Base-by-base conservation (phyloP, 1,140 invertebrate species). In the Aphelenchoides besseyi region DNA sequence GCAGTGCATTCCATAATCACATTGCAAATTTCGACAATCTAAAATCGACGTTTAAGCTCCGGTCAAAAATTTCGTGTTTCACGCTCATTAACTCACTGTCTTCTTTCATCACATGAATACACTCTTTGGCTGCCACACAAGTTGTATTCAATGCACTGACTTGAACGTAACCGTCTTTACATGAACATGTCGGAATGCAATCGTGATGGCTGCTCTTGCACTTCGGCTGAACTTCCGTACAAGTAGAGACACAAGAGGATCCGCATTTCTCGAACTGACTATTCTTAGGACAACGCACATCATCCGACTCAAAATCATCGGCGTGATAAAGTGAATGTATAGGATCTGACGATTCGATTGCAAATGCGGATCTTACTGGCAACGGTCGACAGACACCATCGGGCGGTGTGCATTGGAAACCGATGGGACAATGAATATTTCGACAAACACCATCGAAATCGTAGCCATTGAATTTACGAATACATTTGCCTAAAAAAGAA, bases 311-410 rank as follows among this genome's bases (percentile, higher is more conserved):
- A 23, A 12, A 12, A 33, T 59, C 55, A 33, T 59, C 55, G 5
- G 5, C 55, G 55, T 59, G 64, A 55, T 67, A 35, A 23, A 23
- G 18, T 18, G 29, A 16, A 1, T 62, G 61, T 23, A 63, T 18
- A 29, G 61, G 61, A 63, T 29, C 23, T 32, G n/a, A n/a, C n/a
- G 23, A 23, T 63, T 63, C 61, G 1, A 3, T 67, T 67, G 68
- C 64, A 41, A 69, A 70, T 16, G 69, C 3, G 12, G 68, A 68
- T 23, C 29, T 28, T n/a, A 36, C 59, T 62, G 63, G n/a, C 5
- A 61, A 61, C n/a, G 12, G 16, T 16, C 36, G 63, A 55, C 63
- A 66, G 18, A 66, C 30, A 26, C 63, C 63, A 18, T 35, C 30
- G 12, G 36, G 30, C 32, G 63, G 16, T 12, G 63, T 18, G 63